Conservation (phyloP, 2,888 invertebrate genomes). For the Seladonia tumulorum region DNA sequence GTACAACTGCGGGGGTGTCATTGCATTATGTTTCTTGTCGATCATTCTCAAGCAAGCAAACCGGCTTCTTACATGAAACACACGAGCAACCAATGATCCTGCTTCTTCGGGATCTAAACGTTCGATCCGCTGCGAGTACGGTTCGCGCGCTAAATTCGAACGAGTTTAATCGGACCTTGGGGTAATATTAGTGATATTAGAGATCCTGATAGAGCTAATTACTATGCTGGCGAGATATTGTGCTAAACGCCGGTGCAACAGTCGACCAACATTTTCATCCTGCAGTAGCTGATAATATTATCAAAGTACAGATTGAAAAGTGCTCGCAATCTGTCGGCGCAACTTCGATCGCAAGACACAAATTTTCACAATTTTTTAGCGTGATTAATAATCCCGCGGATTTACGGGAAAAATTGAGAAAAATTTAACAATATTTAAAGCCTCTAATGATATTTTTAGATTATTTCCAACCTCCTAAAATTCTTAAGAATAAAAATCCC, state of each 20-base stretch:
- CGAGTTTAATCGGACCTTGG: neutral
- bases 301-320: neutral
- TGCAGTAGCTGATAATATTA: neutral
- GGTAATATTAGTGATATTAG: constrained; percentile 1
- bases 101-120: neutral
- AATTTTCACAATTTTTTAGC: neutral
- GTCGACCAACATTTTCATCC: neutral
- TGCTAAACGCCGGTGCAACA: neutral
- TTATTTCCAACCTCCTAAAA: too few species aligned
- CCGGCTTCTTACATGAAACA: constrained; percentile 13
- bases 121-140: neutral
- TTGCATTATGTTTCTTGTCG: neutral
- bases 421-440: too few species aligned
- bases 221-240: neutral
- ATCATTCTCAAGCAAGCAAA: constrained; percentile 2
- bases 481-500: too few species aligned
- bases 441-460: too few species aligned
- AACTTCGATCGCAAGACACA: neutral
- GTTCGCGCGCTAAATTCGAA: neutral
- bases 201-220: constrained; percentile 19
- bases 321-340: neutral
- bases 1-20: constrained; percentile 17
- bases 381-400: too few species aligned
- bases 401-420: too few species aligned
- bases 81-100: neutral